These are phyloP conservation scores for Saguinus imperator DNA, from an alignment of 2,113 vertebrate species.

Conservation along the genomic window DNA sequence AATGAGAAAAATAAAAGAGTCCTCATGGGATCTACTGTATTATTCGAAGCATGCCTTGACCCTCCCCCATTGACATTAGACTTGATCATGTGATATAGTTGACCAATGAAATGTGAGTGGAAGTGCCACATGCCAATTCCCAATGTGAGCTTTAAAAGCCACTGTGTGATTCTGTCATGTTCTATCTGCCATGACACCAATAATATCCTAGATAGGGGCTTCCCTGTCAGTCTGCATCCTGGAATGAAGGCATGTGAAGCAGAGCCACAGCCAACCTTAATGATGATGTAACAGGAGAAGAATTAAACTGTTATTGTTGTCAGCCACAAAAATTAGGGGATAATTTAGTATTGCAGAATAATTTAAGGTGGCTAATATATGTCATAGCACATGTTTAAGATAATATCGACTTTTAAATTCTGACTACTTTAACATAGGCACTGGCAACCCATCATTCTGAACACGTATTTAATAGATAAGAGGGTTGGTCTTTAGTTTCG, in stretches of 20 bases:
- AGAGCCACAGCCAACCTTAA: background rate
- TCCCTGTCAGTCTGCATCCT: background rate
- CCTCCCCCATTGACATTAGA: background rate
- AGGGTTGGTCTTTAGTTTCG: background rate
- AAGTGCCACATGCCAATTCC: background rate
- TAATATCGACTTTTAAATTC: conserved; percentile 18
- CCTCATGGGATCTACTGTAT: background rate
- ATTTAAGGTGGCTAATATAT: conserved; percentile 7
- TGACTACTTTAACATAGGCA: background rate
- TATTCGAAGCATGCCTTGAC: background rate
- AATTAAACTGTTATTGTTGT: background rate
- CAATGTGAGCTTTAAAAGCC: background rate
- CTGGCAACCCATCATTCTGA: background rate
- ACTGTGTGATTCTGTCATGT: background rate
- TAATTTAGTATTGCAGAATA: conserved; percentile 36
- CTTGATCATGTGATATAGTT: background rate
- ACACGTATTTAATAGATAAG: background rate
- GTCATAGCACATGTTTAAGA: conserved; percentile 33
- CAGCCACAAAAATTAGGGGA: background rate
- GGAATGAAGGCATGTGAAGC: background rate
- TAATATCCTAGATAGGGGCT: background rate
- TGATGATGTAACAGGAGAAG: background rate
- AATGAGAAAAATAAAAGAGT: background rate
- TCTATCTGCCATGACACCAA: background rate
- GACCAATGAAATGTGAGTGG: background rate